Conservation (phyloP, 2,888 invertebrate species). For the Steinernema hermaphroditum region DNA sequence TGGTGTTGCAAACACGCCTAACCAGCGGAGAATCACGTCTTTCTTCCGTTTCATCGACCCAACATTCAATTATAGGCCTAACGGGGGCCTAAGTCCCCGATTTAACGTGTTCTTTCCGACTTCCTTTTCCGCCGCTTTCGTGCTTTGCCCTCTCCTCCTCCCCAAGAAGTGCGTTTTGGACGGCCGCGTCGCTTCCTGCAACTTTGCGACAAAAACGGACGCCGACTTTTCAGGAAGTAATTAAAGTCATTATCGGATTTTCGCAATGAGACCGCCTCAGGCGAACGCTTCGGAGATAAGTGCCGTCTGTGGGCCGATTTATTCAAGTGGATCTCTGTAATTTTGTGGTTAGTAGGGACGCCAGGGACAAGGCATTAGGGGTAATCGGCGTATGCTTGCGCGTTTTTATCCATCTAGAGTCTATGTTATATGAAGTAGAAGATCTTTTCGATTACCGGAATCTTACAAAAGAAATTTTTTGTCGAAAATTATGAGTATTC, state of each 20-base stretch:
- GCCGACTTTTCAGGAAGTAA: neutral
- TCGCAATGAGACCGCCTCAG: neutral
- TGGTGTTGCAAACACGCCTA: too few species aligned
- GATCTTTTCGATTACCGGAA: too few species aligned
- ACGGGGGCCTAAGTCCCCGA: neutral
- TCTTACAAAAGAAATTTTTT: too few species aligned
- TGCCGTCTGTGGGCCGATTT: neutral
- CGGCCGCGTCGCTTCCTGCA: neutral
- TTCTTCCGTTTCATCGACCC: neutral
- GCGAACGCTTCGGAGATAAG: neutral
- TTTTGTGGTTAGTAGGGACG: too few species aligned
- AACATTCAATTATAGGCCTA: neutral
- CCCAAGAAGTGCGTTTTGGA: too few species aligned
- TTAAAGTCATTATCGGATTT: conserved; percentile 12
- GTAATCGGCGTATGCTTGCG: too few species aligned
- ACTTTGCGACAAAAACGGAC: neutral
- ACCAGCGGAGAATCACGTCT: neutral
- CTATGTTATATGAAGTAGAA: too few species aligned
- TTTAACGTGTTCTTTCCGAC: neutral
- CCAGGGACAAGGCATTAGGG: too few species aligned
- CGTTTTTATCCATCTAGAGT: too few species aligned
- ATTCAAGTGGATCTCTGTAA: too few species aligned
- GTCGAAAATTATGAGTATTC: too few species aligned
- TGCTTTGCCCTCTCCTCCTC: conserved; percentile 9
- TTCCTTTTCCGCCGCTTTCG: conserved; percentile 7